Percentiles rank a stretch among this genome's conserved stretches.
Conservation (phyloP, 2,113 vertebrate genomes). For the Burhinus bistriatus region DNA sequence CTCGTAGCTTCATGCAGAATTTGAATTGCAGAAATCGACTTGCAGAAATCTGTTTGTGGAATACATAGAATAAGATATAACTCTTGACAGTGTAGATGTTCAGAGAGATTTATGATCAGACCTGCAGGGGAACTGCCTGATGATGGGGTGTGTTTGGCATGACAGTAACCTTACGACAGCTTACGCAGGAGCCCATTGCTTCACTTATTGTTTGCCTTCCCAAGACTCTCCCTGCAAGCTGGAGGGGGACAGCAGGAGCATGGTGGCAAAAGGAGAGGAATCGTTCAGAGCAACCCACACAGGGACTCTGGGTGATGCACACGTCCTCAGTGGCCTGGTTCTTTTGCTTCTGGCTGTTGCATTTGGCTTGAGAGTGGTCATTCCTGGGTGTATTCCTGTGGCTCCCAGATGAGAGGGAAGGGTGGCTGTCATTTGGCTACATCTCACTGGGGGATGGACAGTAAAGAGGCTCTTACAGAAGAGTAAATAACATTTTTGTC, state of each 20-base stretch:
- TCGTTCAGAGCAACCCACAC: neutral
- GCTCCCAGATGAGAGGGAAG: neutral
- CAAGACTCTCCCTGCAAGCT: neutral
- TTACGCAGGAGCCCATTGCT: neutral
- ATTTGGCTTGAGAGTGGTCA: neutral
- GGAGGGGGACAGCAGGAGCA: neutral
- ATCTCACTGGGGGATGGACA: neutral
- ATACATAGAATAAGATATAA: neutral
- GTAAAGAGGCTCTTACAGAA: neutral
- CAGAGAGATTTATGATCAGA: neutral
- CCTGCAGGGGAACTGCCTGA: neutral
- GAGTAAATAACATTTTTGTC: neutral
- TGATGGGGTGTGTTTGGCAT: neutral
- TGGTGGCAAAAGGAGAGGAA: neutral
- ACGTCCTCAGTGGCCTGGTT: neutral
- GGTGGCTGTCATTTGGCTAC: neutral
- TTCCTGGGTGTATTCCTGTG: neutral
- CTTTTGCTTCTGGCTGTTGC: neutral
- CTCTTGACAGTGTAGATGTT: neutral
- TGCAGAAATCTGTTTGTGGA: neutral
- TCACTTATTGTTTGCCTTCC: neutral
- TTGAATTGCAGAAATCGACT: slow-evolving; percentile 19
- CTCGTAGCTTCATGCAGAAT: neutral
- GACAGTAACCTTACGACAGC: neutral
- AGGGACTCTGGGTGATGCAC: neutral